Evolutionary conservation across 2,888 invertebrate genomes (phyloP).

Genomic region (Myopa tessellatipennis): DNA sequence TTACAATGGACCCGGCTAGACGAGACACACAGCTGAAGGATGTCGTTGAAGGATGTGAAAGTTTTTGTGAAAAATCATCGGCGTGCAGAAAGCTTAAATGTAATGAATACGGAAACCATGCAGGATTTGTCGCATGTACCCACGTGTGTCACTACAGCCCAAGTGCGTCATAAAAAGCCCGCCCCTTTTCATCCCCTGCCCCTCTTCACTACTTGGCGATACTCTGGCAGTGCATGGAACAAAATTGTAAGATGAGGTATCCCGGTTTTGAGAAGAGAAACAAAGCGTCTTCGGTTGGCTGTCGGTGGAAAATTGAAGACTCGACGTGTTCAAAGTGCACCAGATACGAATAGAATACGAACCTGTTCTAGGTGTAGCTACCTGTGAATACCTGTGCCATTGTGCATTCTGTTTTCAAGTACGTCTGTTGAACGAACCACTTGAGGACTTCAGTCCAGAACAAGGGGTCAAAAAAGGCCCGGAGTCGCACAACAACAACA

Average conservation of each 20-base stretch:
- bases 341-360: too few relatives aligned
- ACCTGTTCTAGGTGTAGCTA: too few relatives aligned
- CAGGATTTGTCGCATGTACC: conserved; percentile 2
- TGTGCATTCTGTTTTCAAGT: too few relatives aligned
- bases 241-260: conserved; percentile 16
- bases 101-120: background rate
- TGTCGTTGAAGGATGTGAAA: background rate
- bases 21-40: background rate
- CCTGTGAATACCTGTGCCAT: too few relatives aligned
- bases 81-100: conserved; percentile 1
- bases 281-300: too few relatives aligned
- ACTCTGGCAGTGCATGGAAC: background rate
- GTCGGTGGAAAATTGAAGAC: too few relatives aligned
- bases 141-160: background rate
- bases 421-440: too few relatives aligned
- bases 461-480: too few relatives aligned
- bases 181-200: background rate
- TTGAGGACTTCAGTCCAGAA: too few relatives aligned
- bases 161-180: too few relatives aligned
- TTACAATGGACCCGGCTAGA: conserved; percentile 16
- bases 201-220: background rate
- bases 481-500: too few relatives aligned
- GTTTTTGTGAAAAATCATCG: conserved; percentile 32
- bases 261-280: background rate
- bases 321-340: too few relatives aligned